Percentiles rank a stretch among this genome's conserved stretches.
Evolutionary conservation across 2,113 vertebrate genomes (phyloP).

Genomic region (Trogon surrucura): DNA sequence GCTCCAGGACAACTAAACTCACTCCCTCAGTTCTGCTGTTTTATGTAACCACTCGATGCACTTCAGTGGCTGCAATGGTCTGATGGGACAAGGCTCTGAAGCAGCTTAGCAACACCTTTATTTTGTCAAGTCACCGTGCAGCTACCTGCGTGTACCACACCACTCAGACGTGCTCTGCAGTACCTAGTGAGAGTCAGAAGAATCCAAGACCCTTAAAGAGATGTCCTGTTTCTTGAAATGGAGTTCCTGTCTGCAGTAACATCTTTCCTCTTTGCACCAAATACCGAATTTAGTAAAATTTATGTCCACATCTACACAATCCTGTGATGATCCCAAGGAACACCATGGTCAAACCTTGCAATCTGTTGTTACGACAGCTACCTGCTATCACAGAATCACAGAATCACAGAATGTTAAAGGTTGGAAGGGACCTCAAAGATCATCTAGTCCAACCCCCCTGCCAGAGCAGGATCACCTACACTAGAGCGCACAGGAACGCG

Average conservation of each 20-base stretch:
- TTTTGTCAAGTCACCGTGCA: slow-evolving; percentile 16
- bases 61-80: neutral
- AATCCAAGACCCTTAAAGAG: neutral
- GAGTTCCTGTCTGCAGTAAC: neutral
- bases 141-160: neutral
- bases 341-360: neutral
- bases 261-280: neutral
- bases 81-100: neutral
- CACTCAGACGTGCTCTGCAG: neutral
- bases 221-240: neutral
- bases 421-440: too few species aligned
- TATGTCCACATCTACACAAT: neutral
- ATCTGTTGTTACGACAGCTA: neutral
- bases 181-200: neutral
- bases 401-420: too few species aligned
- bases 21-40: neutral
- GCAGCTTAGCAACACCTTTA: neutral
- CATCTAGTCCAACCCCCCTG: too few species aligned
- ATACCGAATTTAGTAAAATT: neutral
- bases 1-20: neutral
- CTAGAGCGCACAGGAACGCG: too few species aligned
- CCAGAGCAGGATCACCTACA: too few species aligned
- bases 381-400: too few species aligned
- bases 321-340: neutral
- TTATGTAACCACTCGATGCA: neutral